Evolutionary conservation across 2,888 invertebrate species (phyloP).

Genomic region (Pollenia amentaria): DNA sequence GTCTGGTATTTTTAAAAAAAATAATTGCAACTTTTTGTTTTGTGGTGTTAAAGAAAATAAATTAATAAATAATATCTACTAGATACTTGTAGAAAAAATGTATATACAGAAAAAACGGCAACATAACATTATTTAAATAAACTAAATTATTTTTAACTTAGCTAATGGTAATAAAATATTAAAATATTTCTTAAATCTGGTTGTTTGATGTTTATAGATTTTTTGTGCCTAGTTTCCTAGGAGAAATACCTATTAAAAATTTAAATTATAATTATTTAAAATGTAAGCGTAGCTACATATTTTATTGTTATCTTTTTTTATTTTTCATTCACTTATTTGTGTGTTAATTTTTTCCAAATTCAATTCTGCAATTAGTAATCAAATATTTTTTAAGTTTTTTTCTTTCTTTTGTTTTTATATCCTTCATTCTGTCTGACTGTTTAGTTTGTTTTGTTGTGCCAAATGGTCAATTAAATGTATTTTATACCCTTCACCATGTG

Average conservation of each 20-base stretch:
- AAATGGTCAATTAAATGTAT: slow-evolving; percentile 26
- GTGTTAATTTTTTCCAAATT: neutral
- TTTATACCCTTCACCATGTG: neutral
- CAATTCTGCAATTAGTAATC: neutral
- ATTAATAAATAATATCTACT: neutral
- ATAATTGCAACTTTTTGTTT: slow-evolving; percentile 49
- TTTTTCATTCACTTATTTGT: neutral
- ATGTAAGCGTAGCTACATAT: too few species aligned
- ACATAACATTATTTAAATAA: too few species aligned
- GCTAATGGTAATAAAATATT: too few species aligned
- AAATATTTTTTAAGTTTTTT: neutral
- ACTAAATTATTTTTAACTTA: too few species aligned
- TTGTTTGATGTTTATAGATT: too few species aligned
- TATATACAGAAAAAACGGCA: neutral
- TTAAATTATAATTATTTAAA: too few species aligned
- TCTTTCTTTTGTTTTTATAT: slow-evolving; percentile 14
- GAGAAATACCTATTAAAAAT: too few species aligned
- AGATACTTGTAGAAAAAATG: too few species aligned
- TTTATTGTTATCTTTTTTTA: neutral
- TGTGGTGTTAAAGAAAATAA: slow-evolving; percentile 3
- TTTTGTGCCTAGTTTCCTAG: too few species aligned
- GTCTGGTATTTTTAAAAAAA: slow-evolving; percentile 32
- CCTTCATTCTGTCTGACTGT: neutral
- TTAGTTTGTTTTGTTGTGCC: neutral
- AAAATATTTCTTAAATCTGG: too few species aligned